Conservation (phyloP, 2,797 vertebrate species). For the Salarias fasciatus region DNA sequence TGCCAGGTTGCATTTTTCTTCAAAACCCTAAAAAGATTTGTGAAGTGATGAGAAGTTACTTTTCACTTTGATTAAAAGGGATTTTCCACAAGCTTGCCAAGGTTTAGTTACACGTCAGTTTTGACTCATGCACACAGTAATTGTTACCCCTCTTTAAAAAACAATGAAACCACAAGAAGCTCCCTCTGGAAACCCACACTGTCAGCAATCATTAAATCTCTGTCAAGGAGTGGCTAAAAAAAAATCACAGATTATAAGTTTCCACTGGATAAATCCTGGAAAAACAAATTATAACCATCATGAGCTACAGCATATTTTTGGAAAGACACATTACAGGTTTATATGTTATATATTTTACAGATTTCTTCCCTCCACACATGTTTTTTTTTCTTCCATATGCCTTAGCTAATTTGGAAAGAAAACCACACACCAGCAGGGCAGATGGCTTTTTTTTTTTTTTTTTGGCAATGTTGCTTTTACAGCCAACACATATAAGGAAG, state of each 20-base stretch:
- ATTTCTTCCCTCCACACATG: slow-evolving; percentile 42
- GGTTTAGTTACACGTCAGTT: slow-evolving; percentile 13
- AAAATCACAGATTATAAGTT: slow-evolving; percentile 32
- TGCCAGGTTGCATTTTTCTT: slow-evolving; percentile 2
- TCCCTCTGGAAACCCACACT: slow-evolving; percentile 26
- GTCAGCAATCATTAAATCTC: slow-evolving; percentile 32
- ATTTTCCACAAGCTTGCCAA: slow-evolving; percentile 24
- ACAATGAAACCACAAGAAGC: slow-evolving; percentile 33
- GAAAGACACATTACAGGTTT: slow-evolving; percentile 36
- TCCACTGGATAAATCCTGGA: slow-evolving; percentile 34
- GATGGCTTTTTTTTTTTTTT: slow-evolving; percentile 53
- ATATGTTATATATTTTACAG: slow-evolving; percentile 75
- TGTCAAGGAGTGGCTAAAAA: slow-evolving; percentile 30
- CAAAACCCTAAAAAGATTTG: not conserved
- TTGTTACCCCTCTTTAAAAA: slow-evolving; percentile 27
- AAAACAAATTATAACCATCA: slow-evolving; percentile 49
- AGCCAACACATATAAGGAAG: slow-evolving; percentile 66
- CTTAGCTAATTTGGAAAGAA: slow-evolving; percentile 65
- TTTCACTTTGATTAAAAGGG: slow-evolving; percentile 19
- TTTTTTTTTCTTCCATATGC: slow-evolving; percentile 51
- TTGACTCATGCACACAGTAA: slow-evolving; percentile 9
- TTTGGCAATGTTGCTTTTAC: slow-evolving; percentile 44
- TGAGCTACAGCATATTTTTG: slow-evolving; percentile 22
- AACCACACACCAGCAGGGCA: slow-evolving; percentile 70
- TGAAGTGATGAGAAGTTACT: slow-evolving; percentile 3